Base-by-base conservation (phyloP, 1,140 invertebrate species). In the Cotesia chilonis region DNA sequence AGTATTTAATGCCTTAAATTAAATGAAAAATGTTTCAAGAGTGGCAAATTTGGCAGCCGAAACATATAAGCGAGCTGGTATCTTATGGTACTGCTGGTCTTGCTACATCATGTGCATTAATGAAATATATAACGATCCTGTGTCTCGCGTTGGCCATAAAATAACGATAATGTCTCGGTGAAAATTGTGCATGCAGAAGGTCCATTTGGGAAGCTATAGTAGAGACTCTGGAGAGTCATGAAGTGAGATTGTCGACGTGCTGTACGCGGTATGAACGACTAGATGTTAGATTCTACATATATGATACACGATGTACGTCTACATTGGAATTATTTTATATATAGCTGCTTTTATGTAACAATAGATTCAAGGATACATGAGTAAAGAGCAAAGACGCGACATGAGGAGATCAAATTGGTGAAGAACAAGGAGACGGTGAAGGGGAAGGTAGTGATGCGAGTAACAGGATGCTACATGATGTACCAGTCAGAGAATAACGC, bases 141-240 rank as follows among this genome's bases (percentile, higher is more conserved):
- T 68, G 55, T 47, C 64, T 66, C 52, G 36, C 59, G 35, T 20
- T 57, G 65, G 20, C 65, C 59, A 72, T 72, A 72, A 72, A 72
- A 72, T 36, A 59, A 70, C 65, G 71, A 68, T 72, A 72, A 72
- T 72, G 65, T 68, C 38, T 28, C n/a, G 54, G 55, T 52, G 65
- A 68, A 72, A 72, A 72, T 72, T 68, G 71, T 72, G 65, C 71
- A 61, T 52, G 17, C 36, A 57, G 41, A 72, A 61, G 71, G 41
- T 60, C 64, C 37, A 72, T 72, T 72, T 61, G 12, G 9, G 41
- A 47, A 47, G 41, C 41, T 10, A 47, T 6, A 47, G 41, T 10
- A 17, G 54, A 38, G 67, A 55, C 52, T 68, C 36, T 14, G 9
- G 61, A 57, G 64, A 65, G 36, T 12, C 28, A 38, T 66, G 52